These are phyloP conservation scores for Mimumesa dahlbomi DNA, from an alignment of 2,888 invertebrate species.

Conservation along the genomic window DNA sequence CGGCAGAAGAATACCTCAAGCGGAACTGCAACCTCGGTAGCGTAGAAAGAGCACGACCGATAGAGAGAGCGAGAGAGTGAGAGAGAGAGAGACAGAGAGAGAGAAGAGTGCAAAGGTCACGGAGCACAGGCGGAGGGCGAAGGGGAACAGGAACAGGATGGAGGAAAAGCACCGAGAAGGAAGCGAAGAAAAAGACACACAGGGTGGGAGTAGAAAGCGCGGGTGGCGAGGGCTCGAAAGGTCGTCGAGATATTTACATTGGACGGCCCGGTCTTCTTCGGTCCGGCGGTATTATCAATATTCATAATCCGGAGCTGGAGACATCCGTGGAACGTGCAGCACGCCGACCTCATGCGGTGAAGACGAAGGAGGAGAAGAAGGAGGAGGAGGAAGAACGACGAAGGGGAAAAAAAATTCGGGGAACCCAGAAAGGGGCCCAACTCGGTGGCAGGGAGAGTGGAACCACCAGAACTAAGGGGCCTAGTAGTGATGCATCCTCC, in stretches of 20 bases:
- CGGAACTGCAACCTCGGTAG: conserved; percentile 43
- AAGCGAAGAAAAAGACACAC: conserved; percentile 21
- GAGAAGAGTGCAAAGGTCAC: conserved; percentile 59
- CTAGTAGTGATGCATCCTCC: no score
- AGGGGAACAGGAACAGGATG: not conserved
- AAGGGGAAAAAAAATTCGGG: conserved; percentile 22
- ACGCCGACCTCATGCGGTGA: conserved; percentile 68
- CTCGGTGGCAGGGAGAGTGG: conserved; percentile 14
- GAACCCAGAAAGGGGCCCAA: conserved; percentile 30
- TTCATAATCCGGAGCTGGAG: conserved; percentile 73
- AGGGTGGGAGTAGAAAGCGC: conserved; percentile 27
- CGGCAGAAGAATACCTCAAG: conserved; percentile 23
- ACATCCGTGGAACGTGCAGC: conserved; percentile 69
- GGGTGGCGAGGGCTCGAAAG: conserved; percentile 56
- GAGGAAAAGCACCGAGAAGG: conserved; percentile 3
- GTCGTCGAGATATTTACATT: conserved; percentile 70
- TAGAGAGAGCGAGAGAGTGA: no score
- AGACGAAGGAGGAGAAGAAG: conserved; percentile 23
- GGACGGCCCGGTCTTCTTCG: conserved; percentile 57
- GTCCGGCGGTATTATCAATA: conserved; percentile 69
- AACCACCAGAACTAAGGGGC: conserved; percentile 24
- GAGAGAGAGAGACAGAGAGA: no score
- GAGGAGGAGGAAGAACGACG: conserved; percentile 18
- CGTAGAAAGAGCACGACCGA: conserved; percentile 18
- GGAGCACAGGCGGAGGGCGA: conserved; percentile 7